These are phyloP conservation scores for Phoxinus dragarum DNA, from an alignment of 2,797 vertebrate species.

Conservation along the genomic window DNA sequence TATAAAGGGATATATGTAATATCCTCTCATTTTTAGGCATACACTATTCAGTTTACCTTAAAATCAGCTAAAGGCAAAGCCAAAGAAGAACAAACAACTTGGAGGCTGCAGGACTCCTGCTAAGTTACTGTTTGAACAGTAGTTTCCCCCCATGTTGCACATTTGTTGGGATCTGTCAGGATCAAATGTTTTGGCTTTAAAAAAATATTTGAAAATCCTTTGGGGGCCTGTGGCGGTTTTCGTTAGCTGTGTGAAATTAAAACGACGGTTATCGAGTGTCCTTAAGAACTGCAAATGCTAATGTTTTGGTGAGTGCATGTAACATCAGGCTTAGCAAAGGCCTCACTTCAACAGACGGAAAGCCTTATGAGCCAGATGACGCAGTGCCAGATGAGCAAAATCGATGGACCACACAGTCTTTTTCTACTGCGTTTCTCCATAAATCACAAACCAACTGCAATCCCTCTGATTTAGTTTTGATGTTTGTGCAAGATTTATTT, in stretches of 20 bases:
- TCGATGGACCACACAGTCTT: conserved; percentile 43
- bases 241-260: conserved; percentile 38
- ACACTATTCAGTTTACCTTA: too few species aligned
- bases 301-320: conserved; percentile 60
- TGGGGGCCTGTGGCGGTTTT: conserved; percentile 29
- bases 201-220: conserved; percentile 4
- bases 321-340: conserved; percentile 69
- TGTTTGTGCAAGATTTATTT: conserved; percentile 7
- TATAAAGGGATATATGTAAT: not conserved
- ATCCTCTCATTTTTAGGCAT: not conserved
- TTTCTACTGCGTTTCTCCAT: conserved; percentile 12
- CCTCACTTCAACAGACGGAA: conserved; percentile 66
- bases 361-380: conserved; percentile 56
- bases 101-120: conserved; percentile 4
- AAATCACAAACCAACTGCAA: conserved; percentile 14
- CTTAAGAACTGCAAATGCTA: conserved; percentile 47
- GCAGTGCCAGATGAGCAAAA: conserved; percentile 52
- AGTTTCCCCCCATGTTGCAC: conserved; percentile 31
- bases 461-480: conserved; percentile 8
- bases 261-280: conserved; percentile 37
- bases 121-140: conserved; percentile 31
- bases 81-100: conserved; percentile 12
- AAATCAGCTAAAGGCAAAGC: conserved; percentile 10
- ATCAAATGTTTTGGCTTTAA: conserved; percentile 8
- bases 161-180: conserved; percentile 26